These are phyloP conservation scores for Apotomis capreana DNA, from an alignment of 2,888 invertebrate species.

Conservation along the genomic window DNA sequence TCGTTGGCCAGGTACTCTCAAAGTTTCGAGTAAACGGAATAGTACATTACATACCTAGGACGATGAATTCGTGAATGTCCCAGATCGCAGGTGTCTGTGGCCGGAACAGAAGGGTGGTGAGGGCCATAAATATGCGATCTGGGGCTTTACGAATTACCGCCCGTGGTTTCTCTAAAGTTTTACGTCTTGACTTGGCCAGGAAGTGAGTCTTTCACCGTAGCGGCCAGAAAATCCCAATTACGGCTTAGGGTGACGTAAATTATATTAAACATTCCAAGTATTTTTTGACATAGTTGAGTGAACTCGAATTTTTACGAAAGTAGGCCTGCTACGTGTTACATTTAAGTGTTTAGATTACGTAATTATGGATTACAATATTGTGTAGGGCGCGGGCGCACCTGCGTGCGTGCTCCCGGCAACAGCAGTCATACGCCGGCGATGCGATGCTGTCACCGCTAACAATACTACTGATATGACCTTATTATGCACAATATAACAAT, in stretches of 20 bases:
- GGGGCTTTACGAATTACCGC: no score
- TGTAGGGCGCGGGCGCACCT: constrained; percentile 22
- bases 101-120: no score
- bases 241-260: no score
- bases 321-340: background rate
- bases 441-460: constrained; percentile 56
- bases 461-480: constrained; percentile 68
- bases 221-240: no score
- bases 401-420: constrained; percentile 42
- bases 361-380: background rate
- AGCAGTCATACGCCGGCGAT: constrained; percentile 47
- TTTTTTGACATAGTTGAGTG: background rate
- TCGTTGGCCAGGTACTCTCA: constrained; percentile 1
- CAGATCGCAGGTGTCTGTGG: no score
- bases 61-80: no score
- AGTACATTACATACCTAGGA: no score
- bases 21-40: background rate
- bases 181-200: no score
- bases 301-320: background rate
- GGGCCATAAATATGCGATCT: no score
- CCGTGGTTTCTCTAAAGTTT: no score
- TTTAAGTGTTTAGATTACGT: background rate
- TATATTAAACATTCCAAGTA: no score
- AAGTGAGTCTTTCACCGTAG: no score
- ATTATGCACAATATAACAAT: constrained; percentile 77